Base-by-base conservation (phyloP, 2,797 vertebrate species). In the Moxostoma hubbsi region DNA sequence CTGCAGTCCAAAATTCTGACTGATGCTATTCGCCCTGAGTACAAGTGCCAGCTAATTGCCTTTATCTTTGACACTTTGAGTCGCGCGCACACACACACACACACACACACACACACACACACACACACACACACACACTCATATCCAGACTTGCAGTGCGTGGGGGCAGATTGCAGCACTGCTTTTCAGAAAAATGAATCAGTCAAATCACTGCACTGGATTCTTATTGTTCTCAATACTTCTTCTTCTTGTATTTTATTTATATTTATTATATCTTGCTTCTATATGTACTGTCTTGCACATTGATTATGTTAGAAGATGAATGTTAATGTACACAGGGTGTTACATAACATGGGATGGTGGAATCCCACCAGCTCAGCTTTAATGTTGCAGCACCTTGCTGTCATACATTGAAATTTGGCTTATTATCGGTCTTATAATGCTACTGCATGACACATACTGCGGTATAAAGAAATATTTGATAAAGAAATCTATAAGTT, bases 1-100 rank as follows among this genome's bases (percentile, higher is more conserved):
- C 50, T 70, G 18, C 70, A 9, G 55, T 69, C 55, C 36, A 55
- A 74, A 16, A 43, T 50, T 59, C 51, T 51, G 15, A 58, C 75
- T 55, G 70, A 57, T 64, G 46, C 58, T 15, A 55, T 69, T 74
- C 74, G 43, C 49, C 9, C 9, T 11, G 49, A 73, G 64, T 50
- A 43, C 66, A 47, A 82, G 59, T 64, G 58, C 71, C 69, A 36
- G 70, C 75, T 79, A 73, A 82, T 77, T 63, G 49, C 73, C 57
- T 79, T 72, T 43, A 64, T 71, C 72, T 16, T 58, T 77, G 61
- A 53, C 75, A 59, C 59, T 61, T 16, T 62, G 15, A 70, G 36
- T 36, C 36, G 1, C 24, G 3, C 24, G 3, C 76, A 15, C n/a
- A 53, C 62, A 71, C 71, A 51, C 57, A 58, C 24, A 24, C 24